Base-by-base conservation (phyloP, 2,888 invertebrate genomes). In the Pilophorus perplexus region DNA sequence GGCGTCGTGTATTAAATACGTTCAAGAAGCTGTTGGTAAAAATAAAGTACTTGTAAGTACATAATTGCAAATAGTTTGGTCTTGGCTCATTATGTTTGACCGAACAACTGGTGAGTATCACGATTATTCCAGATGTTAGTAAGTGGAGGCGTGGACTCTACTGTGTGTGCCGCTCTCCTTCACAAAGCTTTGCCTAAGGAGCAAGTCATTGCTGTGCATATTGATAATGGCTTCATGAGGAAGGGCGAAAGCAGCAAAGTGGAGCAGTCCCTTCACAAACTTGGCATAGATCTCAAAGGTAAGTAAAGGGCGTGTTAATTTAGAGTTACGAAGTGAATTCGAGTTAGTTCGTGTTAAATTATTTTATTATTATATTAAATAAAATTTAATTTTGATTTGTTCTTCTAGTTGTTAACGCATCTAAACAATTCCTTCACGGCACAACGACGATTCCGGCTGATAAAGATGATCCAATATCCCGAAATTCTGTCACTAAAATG, bases 161-260 rank as follows among this genome's bases (percentile, higher is more conserved):
- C 98, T n/a, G 99, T 99, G 8, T 99, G 98, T 80, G 97, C 97
- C 23, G 97, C 97, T 20, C 80, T 99, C 68, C 81, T 99, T 60
- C 88, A 92, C 77, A 89, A 89, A 77, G 95, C 98, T 8, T 81
- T 99, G 55, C 84, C 85, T 68, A 87, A 89, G 73, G 89, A 91
- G 74, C 93, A 95, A 79, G 87, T 99, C 67, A 92, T 97, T 74
- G 97, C 97, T 25, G 84, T 98, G 71, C 98, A 99, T 80, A 93
- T 99, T 74, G 97, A 99, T 78, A 98, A 99, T 77, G 99, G 99
- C 62, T 99, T 98, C 77, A 96, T 99, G 96, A 84, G 98, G 71
- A 93, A 94, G 79, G 87, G 91, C 74, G 99, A 99, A 79, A 94
- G 94, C 74, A 83, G 85, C 57, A 86, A 88, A 74, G 97, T 98